Evolutionary conservation across 1,140 invertebrate species (phyloP), one percentile per base, ranked within the genome.

Genomic region (Penaeus chinensis): DNA sequence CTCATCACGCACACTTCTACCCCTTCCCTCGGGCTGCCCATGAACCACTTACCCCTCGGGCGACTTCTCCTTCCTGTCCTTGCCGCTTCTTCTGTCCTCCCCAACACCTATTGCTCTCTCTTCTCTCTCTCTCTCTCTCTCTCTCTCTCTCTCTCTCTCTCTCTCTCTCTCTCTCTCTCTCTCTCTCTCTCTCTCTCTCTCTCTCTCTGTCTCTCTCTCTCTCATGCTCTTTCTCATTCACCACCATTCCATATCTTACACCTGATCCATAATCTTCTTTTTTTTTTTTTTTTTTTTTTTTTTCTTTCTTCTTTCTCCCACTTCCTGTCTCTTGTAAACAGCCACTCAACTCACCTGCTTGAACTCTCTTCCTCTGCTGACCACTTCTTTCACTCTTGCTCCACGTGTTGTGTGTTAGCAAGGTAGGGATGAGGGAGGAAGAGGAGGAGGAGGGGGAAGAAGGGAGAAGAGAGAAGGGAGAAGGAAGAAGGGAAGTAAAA

Each of bases 291-390:
- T 54, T 54, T 79, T 79, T n/a, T n/a, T 79, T 79, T 47, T n/a
- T 60, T 79, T 32, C n/a, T 79, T 79, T 37, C 18, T 60, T 80
- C 77, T 37, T 80, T 80, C 42, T 20, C 24, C 60, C 42, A 5
- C 60, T 80, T 24, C 77, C 18, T 80, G 19, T 60, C 18, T 47
- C 54, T 60, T 20, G 20, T 54, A 19, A n/a, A 54, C 42, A 18
- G 42, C 42, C 77, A 37, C 11, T n/a, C 13, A 24, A 42, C 47
- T 47, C 62, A 27, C 27, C 20, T 47, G 54, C 65, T 60, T 71
- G 4, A 37, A 54, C 82, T 47, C 47, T 47, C 63, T 66, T 47
- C 37, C 32, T 24, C 42, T 42, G 37, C 37, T 37, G 18, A 27
- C 20, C 32, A 5, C 37, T 24, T n/a, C 54, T 20, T 63, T 24